These are phyloP conservation scores for Yasuhikotakia modesta DNA, from an alignment of 2,797 vertebrate species.

Conservation along the genomic window DNA sequence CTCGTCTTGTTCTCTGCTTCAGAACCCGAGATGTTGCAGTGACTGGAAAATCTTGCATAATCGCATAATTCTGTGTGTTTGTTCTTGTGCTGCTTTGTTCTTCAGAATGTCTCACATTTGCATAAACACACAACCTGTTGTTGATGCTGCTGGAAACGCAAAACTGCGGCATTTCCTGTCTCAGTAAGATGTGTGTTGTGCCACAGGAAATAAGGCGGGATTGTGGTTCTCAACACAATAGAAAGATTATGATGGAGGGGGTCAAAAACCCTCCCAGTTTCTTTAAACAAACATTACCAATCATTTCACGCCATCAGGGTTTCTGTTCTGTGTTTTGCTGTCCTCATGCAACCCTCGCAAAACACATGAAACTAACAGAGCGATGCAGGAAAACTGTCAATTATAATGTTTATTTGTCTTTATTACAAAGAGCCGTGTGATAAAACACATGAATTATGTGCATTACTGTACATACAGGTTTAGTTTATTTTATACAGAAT, in stretches of 20 bases:
- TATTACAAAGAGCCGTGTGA: too few species aligned
- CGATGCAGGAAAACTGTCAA: too few species aligned
- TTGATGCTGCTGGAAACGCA: conserved; percentile 27
- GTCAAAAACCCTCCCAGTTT: background rate
- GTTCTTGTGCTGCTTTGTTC: background rate
- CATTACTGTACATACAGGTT: too few species aligned
- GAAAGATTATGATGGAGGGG: background rate
- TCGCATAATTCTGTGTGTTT: background rate
- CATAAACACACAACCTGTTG: background rate
- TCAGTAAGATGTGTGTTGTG: conserved; percentile 71
- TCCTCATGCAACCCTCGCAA: background rate
- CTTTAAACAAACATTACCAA: background rate
- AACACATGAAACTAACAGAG: too few species aligned
- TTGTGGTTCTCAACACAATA: conserved; percentile 60
- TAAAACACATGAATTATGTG: too few species aligned
- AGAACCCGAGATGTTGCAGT: background rate
- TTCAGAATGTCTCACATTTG: background rate
- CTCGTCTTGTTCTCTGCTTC: background rate
- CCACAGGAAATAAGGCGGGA: conserved; percentile 65
- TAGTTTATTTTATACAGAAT: too few species aligned
- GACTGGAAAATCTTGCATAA: background rate
- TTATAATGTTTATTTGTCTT: too few species aligned
- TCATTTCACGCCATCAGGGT: background rate
- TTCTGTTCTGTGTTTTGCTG: background rate
- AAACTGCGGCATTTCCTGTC: conserved; percentile 52